Base-by-base conservation (phyloP, 2,888 invertebrate genomes). In the Papilio demoleus region DNA sequence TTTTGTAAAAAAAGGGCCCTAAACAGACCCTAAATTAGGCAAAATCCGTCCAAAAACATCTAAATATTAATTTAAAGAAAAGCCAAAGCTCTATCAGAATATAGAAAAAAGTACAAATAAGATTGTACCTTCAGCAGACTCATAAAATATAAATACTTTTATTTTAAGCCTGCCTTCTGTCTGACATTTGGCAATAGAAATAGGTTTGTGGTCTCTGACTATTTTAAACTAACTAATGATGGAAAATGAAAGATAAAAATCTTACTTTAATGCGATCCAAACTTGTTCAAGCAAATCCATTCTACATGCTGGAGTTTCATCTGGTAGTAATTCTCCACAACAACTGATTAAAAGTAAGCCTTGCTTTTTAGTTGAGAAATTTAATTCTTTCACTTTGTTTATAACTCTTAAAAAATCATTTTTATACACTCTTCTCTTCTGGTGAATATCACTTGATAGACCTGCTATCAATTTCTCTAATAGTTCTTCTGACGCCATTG, bases 321-420 rank as follows among this genome's bases (percentile, higher is more conserved):
- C 92, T 0, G 93, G 93, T 59, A 95, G 78, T 6, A 93, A 76
- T 61, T 94, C 92, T 31, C 93, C 93, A 80, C 94, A 95, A 70
- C 93, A 93, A 66, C 88, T 85, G 0, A 96, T 84, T 19, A 96
- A 76, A 8, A 92, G 77, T 34, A 93, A 70, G 0, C 88, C 86
- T 74, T 93, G 92, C 67, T 88, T 90, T 71, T 86, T 87, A 17
- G 87, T 87, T 19, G 87, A 87, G 75, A 85, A 87, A 69, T 90
- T 87, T 2, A 84, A 71, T 61, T 91, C 88, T 45, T 85, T 86
- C 0, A 92, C 77, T 79, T 88, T 90, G 17, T 77, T 76, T 42
- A 92, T 64, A 1, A 90, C 82, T 76, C 84, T 80, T 11, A 82
- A 19, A 38, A 93, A 79, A 75, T 91, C 90, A 83, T 92, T 92